These are phyloP conservation scores for Hirtodrosophila confusa DNA, from an alignment of 2,888 invertebrate genomes.

Conservation along the genomic window DNA sequence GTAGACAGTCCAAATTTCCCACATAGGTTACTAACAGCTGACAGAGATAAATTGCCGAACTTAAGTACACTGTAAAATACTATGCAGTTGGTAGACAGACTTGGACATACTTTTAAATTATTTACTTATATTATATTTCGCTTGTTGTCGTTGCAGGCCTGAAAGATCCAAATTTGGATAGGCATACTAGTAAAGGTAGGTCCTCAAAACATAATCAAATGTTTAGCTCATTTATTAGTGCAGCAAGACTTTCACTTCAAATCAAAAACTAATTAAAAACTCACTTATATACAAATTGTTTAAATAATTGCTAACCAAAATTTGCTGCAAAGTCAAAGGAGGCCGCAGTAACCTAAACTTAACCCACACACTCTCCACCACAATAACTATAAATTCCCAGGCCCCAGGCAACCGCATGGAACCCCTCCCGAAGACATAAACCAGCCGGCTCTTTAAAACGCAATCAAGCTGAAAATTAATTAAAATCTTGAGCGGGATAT, in stretches of 20 bases:
- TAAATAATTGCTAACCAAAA: constrained; percentile 63
- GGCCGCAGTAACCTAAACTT: constrained; percentile 38
- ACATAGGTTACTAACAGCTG: constrained; percentile 33
- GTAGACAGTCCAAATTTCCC: constrained; percentile 34
- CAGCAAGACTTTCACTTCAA: constrained; percentile 2
- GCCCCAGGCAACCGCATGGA: constrained; percentile 45
- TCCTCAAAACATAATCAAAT: not conserved
- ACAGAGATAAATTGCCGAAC: constrained; percentile 59
- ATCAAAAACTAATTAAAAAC: constrained; percentile 66
- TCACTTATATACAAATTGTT: constrained; percentile 54
- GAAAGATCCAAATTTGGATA: constrained; percentile 81
- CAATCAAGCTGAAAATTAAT: constrained; percentile 84
- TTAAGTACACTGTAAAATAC: constrained; percentile 1
- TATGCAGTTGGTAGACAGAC: not conserved
- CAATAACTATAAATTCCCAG: constrained; percentile 76
- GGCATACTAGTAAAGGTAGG: constrained; percentile 76
- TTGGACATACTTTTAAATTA: not conserved
- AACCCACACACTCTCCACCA: constrained; percentile 51
- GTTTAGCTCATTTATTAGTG: constrained; percentile 2
- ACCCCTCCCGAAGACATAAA: constrained; percentile 47
- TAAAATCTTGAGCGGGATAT: constrained; percentile 82
- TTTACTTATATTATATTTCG: not conserved
- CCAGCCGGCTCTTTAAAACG: constrained; percentile 77
- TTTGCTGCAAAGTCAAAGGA: constrained; percentile 61
- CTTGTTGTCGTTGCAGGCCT: constrained; percentile 68